Evolutionary conservation across 2,797 vertebrate genomes (phyloP).

Genomic region (Rhinogobio ventralis): DNA sequence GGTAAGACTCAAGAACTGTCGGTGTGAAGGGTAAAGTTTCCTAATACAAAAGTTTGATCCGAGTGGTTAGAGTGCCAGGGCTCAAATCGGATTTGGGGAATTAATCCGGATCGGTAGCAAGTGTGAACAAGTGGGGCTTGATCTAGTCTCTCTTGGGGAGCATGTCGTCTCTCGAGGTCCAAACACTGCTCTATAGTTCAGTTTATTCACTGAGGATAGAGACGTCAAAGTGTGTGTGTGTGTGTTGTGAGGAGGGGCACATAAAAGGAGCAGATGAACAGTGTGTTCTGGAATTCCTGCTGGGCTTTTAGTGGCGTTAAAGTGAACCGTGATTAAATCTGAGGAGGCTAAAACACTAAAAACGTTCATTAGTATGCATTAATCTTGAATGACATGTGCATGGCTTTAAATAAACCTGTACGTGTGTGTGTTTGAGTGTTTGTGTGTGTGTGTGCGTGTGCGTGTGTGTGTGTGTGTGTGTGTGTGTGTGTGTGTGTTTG

Average conservation of each 20-base stretch:
- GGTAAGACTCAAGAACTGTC: constrained; percentile 33
- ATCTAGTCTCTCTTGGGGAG: constrained; percentile 16
- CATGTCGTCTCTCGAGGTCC: constrained; percentile 14
- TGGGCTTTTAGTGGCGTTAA: constrained; percentile 33
- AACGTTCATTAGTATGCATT: not conserved
- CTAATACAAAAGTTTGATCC: constrained; percentile 71
- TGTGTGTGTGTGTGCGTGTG: not conserved
- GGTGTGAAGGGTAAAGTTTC: constrained; percentile 80
- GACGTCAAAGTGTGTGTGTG: constrained; percentile 31
- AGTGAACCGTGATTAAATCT: constrained; percentile 13
- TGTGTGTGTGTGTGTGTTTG: too few species aligned
- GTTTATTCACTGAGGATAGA: constrained; percentile 39
- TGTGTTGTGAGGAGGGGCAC: constrained; percentile 2
- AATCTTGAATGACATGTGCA: not conserved
- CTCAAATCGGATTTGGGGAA: constrained; percentile 79
- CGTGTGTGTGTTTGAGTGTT: too few species aligned
- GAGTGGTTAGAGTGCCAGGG: constrained; percentile 61
- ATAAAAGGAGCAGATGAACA: constrained; percentile 1
- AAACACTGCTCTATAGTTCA: constrained; percentile 13
- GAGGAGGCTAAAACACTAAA: not conserved
- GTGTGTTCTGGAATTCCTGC: not conserved
- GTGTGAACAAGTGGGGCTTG: constrained; percentile 31
- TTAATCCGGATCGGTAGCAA: constrained; percentile 70
- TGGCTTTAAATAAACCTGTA: too few species aligned
- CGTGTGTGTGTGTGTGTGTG: too few species aligned